Evolutionary conservation across 2,113 vertebrate genomes (phyloP), one percentile per base, ranked within the genome.

Genomic region (Mobula hypostoma): DNA sequence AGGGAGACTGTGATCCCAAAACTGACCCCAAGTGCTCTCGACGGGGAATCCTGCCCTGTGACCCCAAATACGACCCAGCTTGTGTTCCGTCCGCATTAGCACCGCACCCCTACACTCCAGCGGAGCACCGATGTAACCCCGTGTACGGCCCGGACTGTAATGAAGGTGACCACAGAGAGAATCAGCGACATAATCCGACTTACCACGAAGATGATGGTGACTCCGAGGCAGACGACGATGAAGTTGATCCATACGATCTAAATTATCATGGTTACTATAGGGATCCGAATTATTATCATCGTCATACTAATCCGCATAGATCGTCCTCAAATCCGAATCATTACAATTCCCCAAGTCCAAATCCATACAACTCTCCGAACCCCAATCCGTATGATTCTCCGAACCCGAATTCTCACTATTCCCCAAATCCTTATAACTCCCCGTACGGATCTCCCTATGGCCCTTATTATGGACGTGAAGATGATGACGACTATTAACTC

Each of bases 51-150:
- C 96, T 97, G 74, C 96, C 97, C 72, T 97, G 97, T 3, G 97
- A 97, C 95, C 97, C 97, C 2, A 96, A 97, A 21, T 95, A 96
- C 94, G 95, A 97, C 94, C 95, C 96, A 14, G 96, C 95, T 95
- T 97, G 97, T 94, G 82, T 48, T 0, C 95, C 90, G 32, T 68
- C 94, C 63, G 2, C 94, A 0, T 72, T 94, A n/a, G 78, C 87
- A 9, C 88, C 97, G 29, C 94, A 94, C 79, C 36, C 78, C 90
- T 96, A 95, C 95, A 97, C 97, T 94, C 95, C 95, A 68, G 97
- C 97, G 96, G 97, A 97, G 95, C 97, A 97, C 5, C 97, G 97
- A 95, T 97, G 97, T 32, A 96, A 97, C 95, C 97, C 97, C 6
- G 97, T 97, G 96, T 97, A 97, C 97, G 97, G 97, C 94, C 97